phyloP scores from a whole-genome alignment of 2,113 vertebrate genomes.

The Hippoglossus stenolepis region DNA sequence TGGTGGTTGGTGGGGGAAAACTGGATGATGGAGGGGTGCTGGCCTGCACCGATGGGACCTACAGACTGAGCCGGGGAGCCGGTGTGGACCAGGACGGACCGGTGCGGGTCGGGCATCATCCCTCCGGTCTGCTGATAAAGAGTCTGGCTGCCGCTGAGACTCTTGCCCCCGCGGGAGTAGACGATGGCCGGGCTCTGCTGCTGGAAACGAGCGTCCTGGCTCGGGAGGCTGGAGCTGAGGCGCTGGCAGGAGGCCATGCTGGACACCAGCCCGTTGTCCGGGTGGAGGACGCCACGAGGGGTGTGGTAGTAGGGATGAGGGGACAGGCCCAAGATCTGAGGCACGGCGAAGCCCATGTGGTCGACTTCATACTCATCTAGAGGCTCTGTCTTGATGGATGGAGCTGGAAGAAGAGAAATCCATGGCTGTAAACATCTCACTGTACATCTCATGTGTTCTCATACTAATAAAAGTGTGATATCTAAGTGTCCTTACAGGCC shows the following conservation, averaged over 20 bases:
- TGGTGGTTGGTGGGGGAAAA: slow-evolving; percentile 92
- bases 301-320: slow-evolving; percentile 90
- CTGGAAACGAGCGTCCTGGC: slow-evolving; percentile 86
- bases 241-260: slow-evolving; percentile 93
- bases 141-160: slow-evolving; percentile 83
- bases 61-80: slow-evolving; percentile 87
- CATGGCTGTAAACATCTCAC: not conserved
- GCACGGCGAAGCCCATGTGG: slow-evolving; percentile 87
- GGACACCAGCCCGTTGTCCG: slow-evolving; percentile 88
- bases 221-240: slow-evolving; percentile 84
- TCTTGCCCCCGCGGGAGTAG: slow-evolving; percentile 88
- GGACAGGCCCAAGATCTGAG: slow-evolving; percentile 88
- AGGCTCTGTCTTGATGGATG: slow-evolving; percentile 97
- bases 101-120: slow-evolving; percentile 88
- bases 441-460: not conserved
- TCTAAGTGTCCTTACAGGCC: slow-evolving; percentile 83
- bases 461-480: not conserved
- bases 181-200: slow-evolving; percentile 91
- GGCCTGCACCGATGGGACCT: slow-evolving; percentile 67
- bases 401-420: slow-evolving; percentile 80
- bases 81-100: slow-evolving; percentile 93
- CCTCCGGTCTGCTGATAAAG: slow-evolving; percentile 86
- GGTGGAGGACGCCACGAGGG: slow-evolving; percentile 84
- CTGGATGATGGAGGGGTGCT: slow-evolving; percentile 93
- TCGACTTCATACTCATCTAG: slow-evolving; percentile 91